A percentile compares a stretch with the other conserved stretches of the same genome.
phyloP scores from a whole-genome alignment of 2,888 invertebrate species.

The Gastracanthus pulcherrimus region DNA sequence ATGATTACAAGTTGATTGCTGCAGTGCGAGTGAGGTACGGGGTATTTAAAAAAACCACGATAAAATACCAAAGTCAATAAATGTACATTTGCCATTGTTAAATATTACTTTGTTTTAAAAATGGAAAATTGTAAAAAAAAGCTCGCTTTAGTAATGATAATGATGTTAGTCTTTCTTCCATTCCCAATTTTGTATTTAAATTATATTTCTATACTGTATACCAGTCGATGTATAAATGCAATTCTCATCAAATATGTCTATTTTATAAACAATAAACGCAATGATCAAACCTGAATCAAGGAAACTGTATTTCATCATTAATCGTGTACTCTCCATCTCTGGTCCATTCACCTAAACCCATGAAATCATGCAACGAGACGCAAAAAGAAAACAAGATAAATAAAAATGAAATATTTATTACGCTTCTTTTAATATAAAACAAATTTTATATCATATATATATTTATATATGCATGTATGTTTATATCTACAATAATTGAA shows the following conservation, averaged over 20 bases:
- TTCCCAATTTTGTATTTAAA: not conserved
- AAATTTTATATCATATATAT: conserved; percentile 62
- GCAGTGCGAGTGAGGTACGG: not conserved
- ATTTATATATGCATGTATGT: conserved; percentile 59
- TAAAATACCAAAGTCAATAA: not conserved
- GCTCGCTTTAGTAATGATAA: not conserved
- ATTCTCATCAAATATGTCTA: not conserved
- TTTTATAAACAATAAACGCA: conserved; percentile 21
- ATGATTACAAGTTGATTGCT: too few relatives aligned
- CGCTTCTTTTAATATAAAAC: conserved; percentile 61
- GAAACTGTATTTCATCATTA: too few relatives aligned
- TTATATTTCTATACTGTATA: conserved; percentile 7
- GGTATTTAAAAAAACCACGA: not conserved
- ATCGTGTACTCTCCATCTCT: too few relatives aligned
- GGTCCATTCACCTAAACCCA: too few relatives aligned
- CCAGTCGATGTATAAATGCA: not conserved
- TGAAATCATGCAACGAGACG: not conserved
- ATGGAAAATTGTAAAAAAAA: not conserved
- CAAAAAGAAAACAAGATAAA: conserved; percentile 48
- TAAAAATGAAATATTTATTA: conserved; percentile 63
- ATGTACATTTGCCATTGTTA: not conserved
- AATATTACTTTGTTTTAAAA: not conserved
- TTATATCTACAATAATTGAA: conserved; percentile 59
- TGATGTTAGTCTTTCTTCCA: not conserved
- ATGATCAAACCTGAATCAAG: too few relatives aligned